Base-by-base conservation (phyloP, 2,888 invertebrate genomes). In the Eugnorisma glareosa region DNA sequence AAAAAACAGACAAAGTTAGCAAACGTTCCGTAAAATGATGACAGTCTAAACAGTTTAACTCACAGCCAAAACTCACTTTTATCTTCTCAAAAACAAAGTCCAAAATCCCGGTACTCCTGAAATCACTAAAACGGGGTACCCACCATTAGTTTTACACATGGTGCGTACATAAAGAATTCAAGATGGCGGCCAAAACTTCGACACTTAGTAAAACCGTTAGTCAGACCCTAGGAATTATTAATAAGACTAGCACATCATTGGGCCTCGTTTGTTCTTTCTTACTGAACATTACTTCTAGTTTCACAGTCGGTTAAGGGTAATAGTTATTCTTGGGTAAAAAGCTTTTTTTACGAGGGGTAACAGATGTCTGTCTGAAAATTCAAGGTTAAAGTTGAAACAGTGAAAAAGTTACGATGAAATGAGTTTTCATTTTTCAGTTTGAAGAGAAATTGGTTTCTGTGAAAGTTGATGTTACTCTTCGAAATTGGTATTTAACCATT, bases 141-240 rank as follows among this genome's bases (percentile, higher is more conserved):
- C n/a, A 21, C 66, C 51, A 77, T 81, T 81, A 74, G 71, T 83
- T 82, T 64, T 70, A 79, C 37, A 57, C 67, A 73, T 74, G 75
- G 82, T 75, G 63, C 18, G 61, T 68, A 57, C 63, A 85, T 84
- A 78, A 72, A 75, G 40, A 73, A 82, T 82, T 78, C 79, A 85
- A 67, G 66, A 77, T 68, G 73, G 70, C 21, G 45, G 13, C 37
- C 37, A 57, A 64, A 75, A 77, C 67, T 67, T 59, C 28, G 48
- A 70, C 76, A 79, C 84, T 84, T 82, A 79, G 71, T 64, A 59
- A 71, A 71, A 79, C 70, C 73, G 75, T 85, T 82, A 82, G 67
- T 61, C 68, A 59, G 79, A 75, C 84, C 67, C 72, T 63, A 59
- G 35, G 67, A 85, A 85, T 77, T 85, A 85, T 75, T 85, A 75